Conservation (phyloP, 2,888 invertebrate species). For the Argyresthia albistria region DNA sequence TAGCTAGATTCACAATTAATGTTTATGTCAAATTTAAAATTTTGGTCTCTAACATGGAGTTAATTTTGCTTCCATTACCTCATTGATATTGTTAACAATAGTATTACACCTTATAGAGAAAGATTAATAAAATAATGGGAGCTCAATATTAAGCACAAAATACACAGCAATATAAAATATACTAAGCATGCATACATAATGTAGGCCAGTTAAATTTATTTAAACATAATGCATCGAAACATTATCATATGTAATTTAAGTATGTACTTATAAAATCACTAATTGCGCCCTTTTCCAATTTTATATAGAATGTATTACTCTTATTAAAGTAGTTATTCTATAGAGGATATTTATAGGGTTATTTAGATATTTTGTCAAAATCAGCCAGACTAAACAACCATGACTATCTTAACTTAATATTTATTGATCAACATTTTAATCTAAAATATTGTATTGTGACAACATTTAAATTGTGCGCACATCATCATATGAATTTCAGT, state of each 20-base stretch:
- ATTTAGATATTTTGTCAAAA: no score
- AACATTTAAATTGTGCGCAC: conserved; percentile 29
- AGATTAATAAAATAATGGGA: not conserved
- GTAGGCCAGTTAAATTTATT: no score
- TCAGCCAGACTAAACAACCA: conserved; percentile 30
- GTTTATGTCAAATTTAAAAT: not conserved
- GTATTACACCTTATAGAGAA: no score
- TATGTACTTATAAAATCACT: not conserved
- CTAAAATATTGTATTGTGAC: conserved; percentile 36
- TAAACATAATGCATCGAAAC: no score
- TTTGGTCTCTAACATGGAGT: not conserved
- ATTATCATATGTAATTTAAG: no score
- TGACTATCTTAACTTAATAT: conserved; percentile 30
- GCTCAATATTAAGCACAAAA: not conserved
- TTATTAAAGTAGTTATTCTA: not conserved
- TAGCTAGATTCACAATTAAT: no score
- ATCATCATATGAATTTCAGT: conserved; percentile 24
- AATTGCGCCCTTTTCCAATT: not conserved
- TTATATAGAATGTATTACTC: not conserved
- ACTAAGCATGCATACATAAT: not conserved
- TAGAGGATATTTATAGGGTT: not conserved
- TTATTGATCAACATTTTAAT: conserved; percentile 68
- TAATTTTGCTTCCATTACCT: not conserved
- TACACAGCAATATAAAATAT: not conserved
- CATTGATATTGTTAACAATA: not conserved